These are phyloP conservation scores for Drosophila algonquin DNA, from an alignment of 2,888 invertebrate species.

Conservation along the genomic window DNA sequence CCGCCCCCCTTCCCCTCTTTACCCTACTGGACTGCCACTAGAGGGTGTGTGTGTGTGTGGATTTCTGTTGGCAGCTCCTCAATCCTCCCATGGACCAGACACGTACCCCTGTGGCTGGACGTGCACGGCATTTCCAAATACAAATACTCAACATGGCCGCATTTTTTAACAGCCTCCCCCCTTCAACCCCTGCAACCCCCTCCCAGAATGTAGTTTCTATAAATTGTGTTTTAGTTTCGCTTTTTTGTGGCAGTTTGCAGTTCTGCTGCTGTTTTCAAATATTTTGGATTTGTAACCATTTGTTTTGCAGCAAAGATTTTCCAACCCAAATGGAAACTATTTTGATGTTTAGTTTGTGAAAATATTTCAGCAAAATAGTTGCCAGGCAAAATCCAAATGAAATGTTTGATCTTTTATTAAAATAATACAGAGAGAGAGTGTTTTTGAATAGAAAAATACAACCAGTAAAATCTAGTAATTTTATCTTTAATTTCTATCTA, in stretches of 20 bases:
- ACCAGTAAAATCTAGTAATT: no score
- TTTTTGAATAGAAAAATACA: not conserved
- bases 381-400: not conserved
- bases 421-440: not conserved
- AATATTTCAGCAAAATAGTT: conserved; percentile 1
- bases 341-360: conserved; percentile 23
- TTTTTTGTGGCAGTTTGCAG: conserved; percentile 11
- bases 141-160: conserved; percentile 58
- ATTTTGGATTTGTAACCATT: conserved; percentile 42
- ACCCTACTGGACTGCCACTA: conserved; percentile 41
- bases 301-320: conserved; percentile 33
- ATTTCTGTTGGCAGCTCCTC: conserved; percentile 28
- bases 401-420: not conserved
- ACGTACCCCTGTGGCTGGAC: conserved; percentile 67
- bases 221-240: conserved; percentile 29
- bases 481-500: not conserved
- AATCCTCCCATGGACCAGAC: conserved; percentile 56
- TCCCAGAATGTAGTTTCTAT: conserved; percentile 13
- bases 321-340: conserved; percentile 29
- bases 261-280: conserved; percentile 14
- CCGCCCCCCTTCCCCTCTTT: not conserved
- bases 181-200: no score
- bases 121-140: conserved; percentile 70
- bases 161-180: conserved; percentile 58
- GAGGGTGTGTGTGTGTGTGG: conserved; percentile 36